Base-by-base conservation (phyloP, 1,140 invertebrate genomes). In the Drosophila funebris region DNA sequence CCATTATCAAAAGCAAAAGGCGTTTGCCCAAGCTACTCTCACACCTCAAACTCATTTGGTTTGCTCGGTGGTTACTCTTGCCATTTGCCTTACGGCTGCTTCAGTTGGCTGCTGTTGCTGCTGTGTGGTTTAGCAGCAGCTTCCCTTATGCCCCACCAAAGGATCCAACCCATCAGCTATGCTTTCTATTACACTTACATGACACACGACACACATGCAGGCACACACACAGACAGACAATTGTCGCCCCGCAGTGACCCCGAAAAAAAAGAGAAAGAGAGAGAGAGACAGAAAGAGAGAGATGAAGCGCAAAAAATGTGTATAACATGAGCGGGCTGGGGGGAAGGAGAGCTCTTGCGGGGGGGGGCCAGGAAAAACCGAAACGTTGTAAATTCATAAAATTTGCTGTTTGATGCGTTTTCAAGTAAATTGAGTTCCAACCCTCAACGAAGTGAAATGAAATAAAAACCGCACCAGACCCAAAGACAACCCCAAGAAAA, bases 341-440 rank as follows among this genome's bases (percentile, higher is more conserved):
- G 22, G 22, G 7, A 18, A n/a, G n/a, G n/a, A n/a, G n/a, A n/a
- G n/a, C n/a, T n/a, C 27, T 48, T 44, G 36, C n/a, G 44, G 44
- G 37, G 36, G 4, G 72, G 62, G 57, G n/a, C 18, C 20, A 41
- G 46, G 54, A 64, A 84, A 72, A 57, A 77, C 73, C 76, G 83
- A 87, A 87, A 83, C 78, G 83, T 88, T 87, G 83, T 87, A 87
- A 87, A 87, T 87, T 87, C 83, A 87, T 87, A 87, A 87, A 87
- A 87, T 87, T 87, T 87, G 83, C 83, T 87, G 83, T 87, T 87
- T 88, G 83, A 87, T 87, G 83, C 83, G 83, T 87, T 87, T 87
- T 83, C 83, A 87, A 88, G 83, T 88, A 87, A 87, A 87, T 87
- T 87, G 83, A 87, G 83, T 87, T 87, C 83, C 82, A 87, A 87